Conservation (phyloP, 1,140 invertebrate species). For the Lepidurus arcticus region DNA sequence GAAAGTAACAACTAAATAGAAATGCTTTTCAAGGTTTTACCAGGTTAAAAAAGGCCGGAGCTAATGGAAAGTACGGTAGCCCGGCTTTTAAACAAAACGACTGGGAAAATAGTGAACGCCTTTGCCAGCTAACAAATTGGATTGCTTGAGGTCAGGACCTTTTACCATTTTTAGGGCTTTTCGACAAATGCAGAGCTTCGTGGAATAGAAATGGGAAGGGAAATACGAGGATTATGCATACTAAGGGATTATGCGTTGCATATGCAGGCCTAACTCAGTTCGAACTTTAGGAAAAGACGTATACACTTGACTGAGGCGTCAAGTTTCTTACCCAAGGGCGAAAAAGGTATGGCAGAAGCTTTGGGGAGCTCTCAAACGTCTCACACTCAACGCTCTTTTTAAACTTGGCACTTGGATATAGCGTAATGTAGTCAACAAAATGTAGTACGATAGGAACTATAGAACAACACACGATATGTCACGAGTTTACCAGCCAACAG, state of each 20-base stretch:
- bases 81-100: background rate
- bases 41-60: too few relatives aligned
- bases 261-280: background rate
- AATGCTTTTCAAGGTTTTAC: too few relatives aligned
- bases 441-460: too few relatives aligned
- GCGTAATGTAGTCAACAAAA: too few relatives aligned
- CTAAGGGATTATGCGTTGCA: slow-evolving; percentile 4
- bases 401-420: background rate
- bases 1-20: background rate
- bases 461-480: too few relatives aligned
- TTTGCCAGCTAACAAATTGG: slow-evolving; percentile 9
- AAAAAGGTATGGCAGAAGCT: background rate
- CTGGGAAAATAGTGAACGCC: background rate
- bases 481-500: too few relatives aligned
- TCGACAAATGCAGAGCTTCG: background rate
- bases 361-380: background rate
- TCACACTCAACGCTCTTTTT: background rate
- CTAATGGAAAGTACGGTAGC: background rate
- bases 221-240: background rate
- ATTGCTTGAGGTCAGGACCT: slow-evolving; percentile 1
- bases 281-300: background rate
- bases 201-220: background rate
- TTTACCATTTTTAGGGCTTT: background rate
- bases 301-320: background rate
- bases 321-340: slow-evolving; percentile 6